Base-by-base conservation (phyloP, 2,888 invertebrate genomes). In the Teleogryllus oceanicus region DNA sequence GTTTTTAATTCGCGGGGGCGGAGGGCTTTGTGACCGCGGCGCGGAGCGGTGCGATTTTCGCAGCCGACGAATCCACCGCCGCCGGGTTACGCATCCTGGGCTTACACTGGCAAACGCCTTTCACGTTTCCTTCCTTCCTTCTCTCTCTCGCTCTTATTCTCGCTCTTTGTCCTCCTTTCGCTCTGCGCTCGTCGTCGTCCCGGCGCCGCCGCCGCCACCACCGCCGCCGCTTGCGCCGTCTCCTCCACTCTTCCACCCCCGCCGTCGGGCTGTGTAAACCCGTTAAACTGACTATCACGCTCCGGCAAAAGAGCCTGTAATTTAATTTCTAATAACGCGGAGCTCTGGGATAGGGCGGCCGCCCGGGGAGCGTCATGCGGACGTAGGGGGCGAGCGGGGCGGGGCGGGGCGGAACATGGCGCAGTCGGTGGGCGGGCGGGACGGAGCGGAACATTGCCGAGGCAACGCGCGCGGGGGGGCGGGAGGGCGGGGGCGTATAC, bases 261-360 rank as follows among this genome's bases (percentile, higher is more conserved):
- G 78, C 80, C 78, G 74, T 78, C 50, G 62, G n/a, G 62, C 62
- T 62, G 62, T 62, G 62, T 62, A n/a, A 62, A 62, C 76, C 18
- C 76, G 76, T 76, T 79, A 76, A 76, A 50, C 37, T 18, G 79
- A 77, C 77, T 79, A 79, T 74, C 77, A 51, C 74, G 77, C 79
- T 21, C 79, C 79, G 79, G 76, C 51, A 77, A 80, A 80, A 80
- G 78, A 80, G 74, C 74, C 76, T 78, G 80, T 81, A 81, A 81
- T 81, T 81, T 81, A 81, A 81, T 81, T 81, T 79, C 80, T 78
- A 79, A 78, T 81, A 81, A 78, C 81, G 78, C 78, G 75, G 76
- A 76, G 77, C 77, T 77, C 80, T 62, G n/a, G 13, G 62, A 62
- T 62, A 62, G 62, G 62, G 16, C n/a, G 62, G 62, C 8, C 76